These are phyloP conservation scores for Fragum whitleyi DNA, from an alignment of 2,888 invertebrate species.

Conservation along the genomic window DNA sequence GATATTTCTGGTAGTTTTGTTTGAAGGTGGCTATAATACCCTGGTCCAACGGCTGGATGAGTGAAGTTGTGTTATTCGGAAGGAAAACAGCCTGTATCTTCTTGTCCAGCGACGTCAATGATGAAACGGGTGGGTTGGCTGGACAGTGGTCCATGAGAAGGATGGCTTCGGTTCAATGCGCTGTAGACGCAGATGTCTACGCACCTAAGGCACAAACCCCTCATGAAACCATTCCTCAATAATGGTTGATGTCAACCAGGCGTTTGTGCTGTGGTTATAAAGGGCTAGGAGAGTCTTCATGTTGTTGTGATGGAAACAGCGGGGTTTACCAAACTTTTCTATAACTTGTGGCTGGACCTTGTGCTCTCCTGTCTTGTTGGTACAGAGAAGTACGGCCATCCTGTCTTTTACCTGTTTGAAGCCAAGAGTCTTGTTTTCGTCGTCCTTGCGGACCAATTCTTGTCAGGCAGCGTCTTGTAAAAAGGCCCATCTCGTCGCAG, in stretches of 20 bases:
- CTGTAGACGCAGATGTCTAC: no score
- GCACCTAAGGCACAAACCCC: neutral
- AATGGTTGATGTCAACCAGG: neutral
- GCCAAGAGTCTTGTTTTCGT: slow-evolving; percentile 5
- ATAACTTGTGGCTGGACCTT: slow-evolving; percentile 19
- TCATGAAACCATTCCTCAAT: slow-evolving; percentile 12
- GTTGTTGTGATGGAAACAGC: slow-evolving; percentile 14
- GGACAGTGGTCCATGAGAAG: neutral
- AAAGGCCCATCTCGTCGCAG: neutral
- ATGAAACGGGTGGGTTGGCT: neutral
- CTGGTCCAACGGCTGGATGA: no score
- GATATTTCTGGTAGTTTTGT: neutral
- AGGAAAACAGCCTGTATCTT: neutral
- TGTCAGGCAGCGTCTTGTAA: neutral
- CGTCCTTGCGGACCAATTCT: neutral
- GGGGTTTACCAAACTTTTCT: slow-evolving; percentile 8
- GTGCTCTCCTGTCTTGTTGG: slow-evolving; percentile 9
- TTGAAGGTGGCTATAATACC: neutral
- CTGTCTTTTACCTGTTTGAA: slow-evolving; percentile 9
- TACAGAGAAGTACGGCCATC: neutral
- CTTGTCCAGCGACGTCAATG: neutral
- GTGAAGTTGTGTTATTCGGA: no score
- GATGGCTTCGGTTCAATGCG: no score
- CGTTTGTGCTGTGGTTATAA: neutral
- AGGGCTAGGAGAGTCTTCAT: neutral